A percentile compares a stretch with the other conserved stretches of the same genome.
These are phyloP conservation scores for Gallinago media DNA, from an alignment of 2,113 vertebrate genomes.

Conservation along the genomic window DNA sequence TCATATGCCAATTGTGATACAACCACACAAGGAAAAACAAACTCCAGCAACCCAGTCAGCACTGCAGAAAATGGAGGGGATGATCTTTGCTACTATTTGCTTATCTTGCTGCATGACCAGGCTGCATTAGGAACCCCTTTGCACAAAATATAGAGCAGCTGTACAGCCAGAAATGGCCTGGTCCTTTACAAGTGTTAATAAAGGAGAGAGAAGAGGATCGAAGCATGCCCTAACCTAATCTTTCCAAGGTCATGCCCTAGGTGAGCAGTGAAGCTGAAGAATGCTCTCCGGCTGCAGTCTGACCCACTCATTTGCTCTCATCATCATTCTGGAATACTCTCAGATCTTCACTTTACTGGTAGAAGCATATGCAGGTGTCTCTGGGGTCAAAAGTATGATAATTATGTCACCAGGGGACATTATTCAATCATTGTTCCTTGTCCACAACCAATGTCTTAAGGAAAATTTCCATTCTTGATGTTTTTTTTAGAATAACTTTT, in stretches of 20 bases:
- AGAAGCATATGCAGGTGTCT: fast-evolving
- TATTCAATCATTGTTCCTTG: not conserved
- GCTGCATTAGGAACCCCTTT: not conserved
- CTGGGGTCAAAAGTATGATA: not conserved
- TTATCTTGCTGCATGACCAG: not conserved
- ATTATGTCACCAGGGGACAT: not conserved
- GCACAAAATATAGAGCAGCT: not conserved
- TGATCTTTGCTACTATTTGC: not conserved
- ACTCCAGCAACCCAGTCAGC: not conserved
- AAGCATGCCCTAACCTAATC: not conserved
- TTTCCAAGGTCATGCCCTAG: not conserved
- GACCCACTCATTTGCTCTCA: not conserved
- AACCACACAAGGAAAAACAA: not conserved
- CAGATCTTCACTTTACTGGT: not conserved
- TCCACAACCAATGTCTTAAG: not conserved
- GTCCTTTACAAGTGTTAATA: not conserved
- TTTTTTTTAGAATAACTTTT: not conserved
- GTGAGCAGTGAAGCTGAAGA: not conserved
- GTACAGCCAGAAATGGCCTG: not conserved
- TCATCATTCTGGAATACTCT: not conserved
- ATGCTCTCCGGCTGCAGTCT: not conserved
- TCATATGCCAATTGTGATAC: fast-evolving
- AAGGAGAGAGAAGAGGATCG: not conserved
- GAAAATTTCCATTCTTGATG: not conserved
- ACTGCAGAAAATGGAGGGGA: not conserved